These are phyloP conservation scores for Eulacestoma nigropectus DNA, from an alignment of 2,113 vertebrate species.

Conservation along the genomic window DNA sequence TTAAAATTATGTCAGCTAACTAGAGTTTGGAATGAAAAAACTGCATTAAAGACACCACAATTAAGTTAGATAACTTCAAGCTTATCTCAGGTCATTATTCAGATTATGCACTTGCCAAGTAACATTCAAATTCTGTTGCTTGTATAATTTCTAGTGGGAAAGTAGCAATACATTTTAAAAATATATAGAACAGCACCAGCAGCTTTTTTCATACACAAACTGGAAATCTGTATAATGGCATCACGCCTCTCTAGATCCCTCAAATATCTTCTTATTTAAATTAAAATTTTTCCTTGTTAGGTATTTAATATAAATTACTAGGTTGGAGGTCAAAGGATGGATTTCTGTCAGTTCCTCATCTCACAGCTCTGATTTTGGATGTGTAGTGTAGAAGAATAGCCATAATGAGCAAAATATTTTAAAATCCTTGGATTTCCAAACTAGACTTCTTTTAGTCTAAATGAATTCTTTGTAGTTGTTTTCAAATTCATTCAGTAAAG, in stretches of 20 bases:
- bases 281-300: background rate
- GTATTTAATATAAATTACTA: background rate
- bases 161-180: background rate
- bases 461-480: background rate
- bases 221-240: background rate
- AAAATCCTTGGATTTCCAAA: background rate
- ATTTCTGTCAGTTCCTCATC: background rate
- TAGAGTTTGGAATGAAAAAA: background rate
- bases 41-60: background rate
- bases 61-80: background rate
- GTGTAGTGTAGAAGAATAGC: background rate
- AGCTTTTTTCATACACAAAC: background rate
- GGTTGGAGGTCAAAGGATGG: background rate
- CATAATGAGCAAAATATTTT: background rate
- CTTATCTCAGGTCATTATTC: background rate
- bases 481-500: background rate
- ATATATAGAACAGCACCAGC: background rate
- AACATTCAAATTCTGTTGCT: background rate
- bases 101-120: background rate
- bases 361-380: background rate
- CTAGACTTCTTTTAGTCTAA: background rate
- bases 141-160: background rate
- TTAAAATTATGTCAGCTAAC: background rate
- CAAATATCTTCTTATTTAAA: background rate
- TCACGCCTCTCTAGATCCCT: background rate